Evolutionary conservation across 2,888 invertebrate species (phyloP), one percentile per base, ranked within the genome.

Genomic region (Drosophila neotestacea): DNA sequence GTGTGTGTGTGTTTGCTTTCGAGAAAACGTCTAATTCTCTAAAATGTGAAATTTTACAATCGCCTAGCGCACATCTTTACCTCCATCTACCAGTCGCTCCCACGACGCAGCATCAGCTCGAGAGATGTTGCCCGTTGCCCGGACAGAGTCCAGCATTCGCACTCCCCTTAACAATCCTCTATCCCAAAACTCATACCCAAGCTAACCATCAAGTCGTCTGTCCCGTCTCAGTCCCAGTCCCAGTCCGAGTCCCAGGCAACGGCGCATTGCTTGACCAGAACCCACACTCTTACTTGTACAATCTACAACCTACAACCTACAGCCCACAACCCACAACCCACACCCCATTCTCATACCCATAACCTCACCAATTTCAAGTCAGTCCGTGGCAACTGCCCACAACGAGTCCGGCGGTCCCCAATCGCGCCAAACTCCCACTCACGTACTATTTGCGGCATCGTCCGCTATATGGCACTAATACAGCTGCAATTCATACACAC

Each of bases 31-130:
- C 89, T 85, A 89, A 85, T 88, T 88, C 86, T 90, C 82, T 82
- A 89, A 90, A 88, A 87, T 91, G 88, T 81, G 80, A 89, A 88
- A 90, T 90, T 90, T 91, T 84, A 85, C 86, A 91, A 90, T 89
- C 90, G 84, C 86, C 89, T 85, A 89, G 89, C 85, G 85, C 73
- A 87, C 89, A 87, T 89, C 88, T 87, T 87, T 85, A 68, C 83
- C 83, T 73, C 81, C 87, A 79, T 71, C 73, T 69, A 64, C 68
- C 72, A 80, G 70, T 42, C 63, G 61, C 80, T 76, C 79, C 68
- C 87, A 72, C 81, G 73, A 72, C 84, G 63, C 85, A 72, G 66
- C 67, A 70, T 71, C 73, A 79, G 71, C 73, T 79, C 75, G 84
- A 90, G 73, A 76, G 73, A 72, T 78, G 74, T 79, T 74, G 77